Percentiles rank a stretch among this genome's conserved stretches.
Conservation (phyloP, 2,113 vertebrate species). For the Phaetusa simplex region DNA sequence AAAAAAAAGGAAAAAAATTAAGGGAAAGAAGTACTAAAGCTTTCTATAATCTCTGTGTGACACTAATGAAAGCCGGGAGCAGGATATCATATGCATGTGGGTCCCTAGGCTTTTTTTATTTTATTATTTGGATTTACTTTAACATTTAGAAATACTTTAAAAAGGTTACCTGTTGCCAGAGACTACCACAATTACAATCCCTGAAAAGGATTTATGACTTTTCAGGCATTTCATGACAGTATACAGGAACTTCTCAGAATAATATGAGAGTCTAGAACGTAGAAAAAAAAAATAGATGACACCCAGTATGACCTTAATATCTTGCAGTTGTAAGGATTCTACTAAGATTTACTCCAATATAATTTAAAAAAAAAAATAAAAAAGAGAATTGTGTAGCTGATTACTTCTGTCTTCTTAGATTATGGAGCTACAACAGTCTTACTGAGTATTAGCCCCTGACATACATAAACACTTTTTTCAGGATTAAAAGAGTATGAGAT, state of each 20-base stretch:
- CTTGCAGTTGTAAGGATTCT: not conserved
- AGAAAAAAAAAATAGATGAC: not conserved
- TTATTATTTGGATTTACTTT: not conserved
- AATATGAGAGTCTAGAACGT: not conserved
- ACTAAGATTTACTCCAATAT: not conserved
- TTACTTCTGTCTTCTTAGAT: constrained; percentile 3
- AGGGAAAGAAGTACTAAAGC: not conserved
- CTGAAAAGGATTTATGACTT: not conserved
- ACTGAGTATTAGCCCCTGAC: not conserved
- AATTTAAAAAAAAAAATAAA: not conserved
- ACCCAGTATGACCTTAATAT: not conserved
- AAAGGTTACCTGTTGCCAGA: not conserved
- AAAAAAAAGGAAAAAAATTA: too few relatives aligned
- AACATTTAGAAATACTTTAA: not conserved
- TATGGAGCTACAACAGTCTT: not conserved
- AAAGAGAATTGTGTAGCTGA: not conserved
- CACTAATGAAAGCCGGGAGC: not conserved
- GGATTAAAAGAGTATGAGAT: not conserved
- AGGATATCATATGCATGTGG: not conserved
- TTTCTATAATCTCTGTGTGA: not conserved
- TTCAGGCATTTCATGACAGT: not conserved
- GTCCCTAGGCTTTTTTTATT: not conserved
- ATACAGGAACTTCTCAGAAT: not conserved
- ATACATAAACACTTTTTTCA: not conserved
- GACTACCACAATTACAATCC: not conserved